These are phyloP conservation scores for Torymus auratus DNA, from an alignment of 2,888 invertebrate genomes.

Conservation along the genomic window DNA sequence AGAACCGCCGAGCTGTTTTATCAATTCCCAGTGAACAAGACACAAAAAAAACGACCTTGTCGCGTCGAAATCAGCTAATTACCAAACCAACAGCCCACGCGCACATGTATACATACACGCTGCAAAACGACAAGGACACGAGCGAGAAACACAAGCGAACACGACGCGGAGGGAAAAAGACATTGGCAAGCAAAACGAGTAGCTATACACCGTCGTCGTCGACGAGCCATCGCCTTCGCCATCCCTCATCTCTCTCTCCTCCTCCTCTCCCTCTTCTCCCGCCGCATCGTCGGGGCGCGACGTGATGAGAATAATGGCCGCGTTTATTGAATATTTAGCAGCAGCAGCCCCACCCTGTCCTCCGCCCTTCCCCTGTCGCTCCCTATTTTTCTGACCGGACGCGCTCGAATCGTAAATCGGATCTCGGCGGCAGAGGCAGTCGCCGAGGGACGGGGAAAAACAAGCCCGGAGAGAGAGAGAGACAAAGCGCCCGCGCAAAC, in stretches of 20 bases:
- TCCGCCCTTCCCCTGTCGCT: conserved; percentile 52
- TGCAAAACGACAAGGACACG: too few species aligned
- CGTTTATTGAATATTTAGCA: conserved; percentile 76
- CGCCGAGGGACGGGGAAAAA: conserved; percentile 51
- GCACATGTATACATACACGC: too few species aligned
- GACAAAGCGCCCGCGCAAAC: background rate
- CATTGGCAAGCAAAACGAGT: background rate
- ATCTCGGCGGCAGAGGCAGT: conserved; percentile 58
- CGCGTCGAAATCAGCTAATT: too few species aligned
- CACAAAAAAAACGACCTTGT: too few species aligned
- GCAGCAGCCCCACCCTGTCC: conserved; percentile 57
- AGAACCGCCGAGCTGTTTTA: too few species aligned
- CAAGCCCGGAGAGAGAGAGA: conserved; percentile 31
- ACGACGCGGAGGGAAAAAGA: background rate
- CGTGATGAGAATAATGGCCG: conserved; percentile 74
- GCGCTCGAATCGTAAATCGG: conserved; percentile 71
- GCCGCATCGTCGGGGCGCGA: conserved; percentile 59
- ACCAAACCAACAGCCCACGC: too few species aligned
- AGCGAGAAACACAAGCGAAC: background rate
- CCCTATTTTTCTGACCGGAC: conserved; percentile 65
- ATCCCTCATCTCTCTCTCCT: conserved; percentile 48
- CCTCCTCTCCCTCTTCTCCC: conserved; percentile 48
- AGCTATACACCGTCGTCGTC: too few species aligned
- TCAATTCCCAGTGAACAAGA: too few species aligned
- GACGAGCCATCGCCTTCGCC: conserved; percentile 1